phyloP scores from a whole-genome alignment of 2,797 vertebrate species.

The Xenops minutus region DNA sequence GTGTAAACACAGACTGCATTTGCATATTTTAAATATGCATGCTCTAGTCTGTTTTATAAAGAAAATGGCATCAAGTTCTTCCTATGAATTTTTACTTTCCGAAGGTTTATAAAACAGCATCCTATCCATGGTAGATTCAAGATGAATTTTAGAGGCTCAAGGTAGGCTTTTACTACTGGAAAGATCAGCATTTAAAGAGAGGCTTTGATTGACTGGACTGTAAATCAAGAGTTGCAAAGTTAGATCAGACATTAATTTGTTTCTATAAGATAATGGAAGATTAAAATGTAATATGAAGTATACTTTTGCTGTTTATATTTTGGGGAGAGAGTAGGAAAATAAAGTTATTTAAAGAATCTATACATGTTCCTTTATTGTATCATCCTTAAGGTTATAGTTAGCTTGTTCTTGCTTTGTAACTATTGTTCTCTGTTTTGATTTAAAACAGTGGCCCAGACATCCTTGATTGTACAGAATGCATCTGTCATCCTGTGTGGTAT shows the following conservation, averaged over 20 bases:
- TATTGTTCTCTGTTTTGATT: constrained; percentile 7
- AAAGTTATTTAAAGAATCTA: not conserved
- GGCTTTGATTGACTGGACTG: not conserved
- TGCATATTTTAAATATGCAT: not conserved
- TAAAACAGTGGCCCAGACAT: constrained; percentile 91
- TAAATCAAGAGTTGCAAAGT: not conserved
- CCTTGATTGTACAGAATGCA: constrained; percentile 92
- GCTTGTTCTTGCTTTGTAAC: not conserved
- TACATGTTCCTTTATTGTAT: not conserved
- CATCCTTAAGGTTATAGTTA: not conserved
- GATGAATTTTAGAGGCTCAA: not conserved
- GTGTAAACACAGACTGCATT: not conserved
- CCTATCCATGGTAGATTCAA: fast-evolving
- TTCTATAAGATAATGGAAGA: not conserved
- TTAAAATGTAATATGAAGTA: not conserved
- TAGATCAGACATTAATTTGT: not conserved
- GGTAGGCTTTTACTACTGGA: not conserved
- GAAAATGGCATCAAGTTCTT: not conserved
- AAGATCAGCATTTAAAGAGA: not conserved
- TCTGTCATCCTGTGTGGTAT: constrained; percentile 92
- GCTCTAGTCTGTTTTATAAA: not conserved
- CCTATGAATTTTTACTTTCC: not conserved
- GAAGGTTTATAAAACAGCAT: not conserved
- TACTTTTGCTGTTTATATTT: not conserved
- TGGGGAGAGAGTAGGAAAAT: not conserved